These are phyloP conservation scores for Oopsacas minuta DNA, from an alignment of 37 sponge, comb jelly and placozoan genomes.

Conservation along the genomic window DNA sequence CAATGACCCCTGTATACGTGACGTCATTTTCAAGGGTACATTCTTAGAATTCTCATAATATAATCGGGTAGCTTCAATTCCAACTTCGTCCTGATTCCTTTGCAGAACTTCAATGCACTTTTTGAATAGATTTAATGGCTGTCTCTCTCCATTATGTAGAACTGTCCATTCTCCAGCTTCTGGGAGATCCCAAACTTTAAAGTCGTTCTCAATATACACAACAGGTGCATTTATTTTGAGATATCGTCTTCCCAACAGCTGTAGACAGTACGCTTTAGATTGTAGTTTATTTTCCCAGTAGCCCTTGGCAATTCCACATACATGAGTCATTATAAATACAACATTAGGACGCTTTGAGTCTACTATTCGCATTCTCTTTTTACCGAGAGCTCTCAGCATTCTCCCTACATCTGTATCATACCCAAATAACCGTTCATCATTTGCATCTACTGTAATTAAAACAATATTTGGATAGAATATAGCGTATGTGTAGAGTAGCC, in stretches of 20 bases:
- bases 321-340: constrained; percentile 1
- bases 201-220: constrained; percentile 15
- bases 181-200: background rate
- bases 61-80: background rate
- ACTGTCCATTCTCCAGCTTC: background rate
- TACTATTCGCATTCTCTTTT: background rate
- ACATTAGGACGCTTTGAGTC: background rate
- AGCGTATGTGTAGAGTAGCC: background rate
- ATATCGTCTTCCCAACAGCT: constrained; percentile 11
- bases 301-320: constrained; percentile 1
- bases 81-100: background rate
- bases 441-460: background rate
- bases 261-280: constrained; percentile 15
- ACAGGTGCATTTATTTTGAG: background rate
- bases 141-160: constrained; percentile 18
- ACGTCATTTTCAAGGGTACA: background rate
- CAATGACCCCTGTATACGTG: background rate
- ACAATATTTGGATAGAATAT: constrained; percentile 5
- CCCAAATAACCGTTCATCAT: background rate
- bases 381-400: background rate
- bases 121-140: background rate
- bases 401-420: background rate
- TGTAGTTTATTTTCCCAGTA: background rate
- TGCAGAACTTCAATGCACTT: background rate
- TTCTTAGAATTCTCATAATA: background rate